Conservation (phyloP, 2,888 invertebrate species). For the Drosophila conformis region DNA sequence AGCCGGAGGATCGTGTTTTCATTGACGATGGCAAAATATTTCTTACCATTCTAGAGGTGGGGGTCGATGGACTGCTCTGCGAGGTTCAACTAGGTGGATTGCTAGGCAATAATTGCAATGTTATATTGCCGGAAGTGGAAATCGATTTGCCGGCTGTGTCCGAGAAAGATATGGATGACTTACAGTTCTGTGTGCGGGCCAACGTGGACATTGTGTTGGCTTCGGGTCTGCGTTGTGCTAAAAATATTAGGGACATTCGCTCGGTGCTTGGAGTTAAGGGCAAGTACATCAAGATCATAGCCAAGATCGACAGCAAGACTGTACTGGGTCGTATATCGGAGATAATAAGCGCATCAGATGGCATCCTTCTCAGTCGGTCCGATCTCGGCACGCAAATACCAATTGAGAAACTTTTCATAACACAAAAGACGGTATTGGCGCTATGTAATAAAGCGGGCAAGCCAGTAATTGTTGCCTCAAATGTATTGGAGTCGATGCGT, state of each 20-base stretch:
- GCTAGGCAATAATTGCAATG: conserved; percentile 96
- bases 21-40: conserved; percentile 98
- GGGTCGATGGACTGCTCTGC: conserved; percentile 88
- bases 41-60: conserved; percentile 90
- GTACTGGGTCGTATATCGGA: conserved; percentile 96
- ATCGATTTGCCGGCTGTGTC: conserved; percentile 98
- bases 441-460: conserved; percentile 97
- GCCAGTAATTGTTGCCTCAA: conserved; percentile 97
- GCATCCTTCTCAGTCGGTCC: conserved; percentile 98
- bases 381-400: conserved; percentile 99
- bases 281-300: conserved; percentile 95
- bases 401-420: conserved; percentile 96
- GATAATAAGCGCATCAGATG: conserved; percentile 95
- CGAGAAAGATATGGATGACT: conserved; percentile 95
- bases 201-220: conserved; percentile 95
- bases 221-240: conserved; percentile 95
- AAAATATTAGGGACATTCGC: conserved; percentile 93
- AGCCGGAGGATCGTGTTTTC: conserved; percentile 92
- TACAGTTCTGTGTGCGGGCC: conserved; percentile 94
- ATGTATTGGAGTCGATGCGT: conserved; percentile 98
- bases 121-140: conserved; percentile 96
- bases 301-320: conserved; percentile 99
- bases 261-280: conserved; percentile 93
- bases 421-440: conserved; percentile 98
- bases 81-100: conserved; percentile 96